Evolutionary conservation across 2,888 invertebrate genomes (phyloP).

Genomic region (Biston stratarius): DNA sequence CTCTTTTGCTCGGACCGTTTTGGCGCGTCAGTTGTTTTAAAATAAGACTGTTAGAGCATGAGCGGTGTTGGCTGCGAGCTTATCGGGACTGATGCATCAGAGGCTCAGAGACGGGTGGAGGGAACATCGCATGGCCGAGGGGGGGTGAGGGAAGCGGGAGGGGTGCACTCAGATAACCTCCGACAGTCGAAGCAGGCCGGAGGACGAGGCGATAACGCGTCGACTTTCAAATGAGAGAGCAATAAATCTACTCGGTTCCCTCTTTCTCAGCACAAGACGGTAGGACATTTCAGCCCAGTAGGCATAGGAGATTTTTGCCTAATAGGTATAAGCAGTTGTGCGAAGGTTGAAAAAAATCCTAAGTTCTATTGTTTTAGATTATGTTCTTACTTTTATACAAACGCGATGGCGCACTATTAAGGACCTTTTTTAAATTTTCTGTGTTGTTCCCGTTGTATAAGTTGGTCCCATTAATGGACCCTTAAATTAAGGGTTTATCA

Average conservation of each 20-base stretch:
- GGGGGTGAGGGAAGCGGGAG: constrained; percentile 43
- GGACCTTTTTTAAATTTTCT: too few species aligned
- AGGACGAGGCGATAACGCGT: constrained; percentile 70
- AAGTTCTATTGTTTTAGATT: too few species aligned
- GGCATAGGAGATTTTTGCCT: too few species aligned
- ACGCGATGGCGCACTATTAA: too few species aligned
- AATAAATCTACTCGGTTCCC: constrained; percentile 52
- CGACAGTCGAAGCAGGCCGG: constrained; percentile 60
- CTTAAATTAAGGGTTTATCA: too few species aligned
- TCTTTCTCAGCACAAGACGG: constrained; percentile 54
- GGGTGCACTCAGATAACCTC: constrained; percentile 76
- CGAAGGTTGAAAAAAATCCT: too few species aligned
- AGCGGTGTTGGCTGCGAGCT: constrained; percentile 67
- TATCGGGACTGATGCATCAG: constrained; percentile 75
- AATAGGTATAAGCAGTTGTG: too few species aligned
- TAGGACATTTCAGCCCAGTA: too few species aligned
- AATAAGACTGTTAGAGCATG: constrained; percentile 44
- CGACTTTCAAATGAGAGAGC: constrained; percentile 76
- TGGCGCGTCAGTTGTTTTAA: constrained; percentile 45
- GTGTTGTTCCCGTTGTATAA: too few species aligned
- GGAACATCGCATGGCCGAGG: constrained; percentile 56
- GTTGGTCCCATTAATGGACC: too few species aligned
- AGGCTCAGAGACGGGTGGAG: constrained; percentile 48
- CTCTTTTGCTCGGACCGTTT: constrained; percentile 11
- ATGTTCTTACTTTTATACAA: too few species aligned